phyloP scores from a whole-genome alignment of 2,797 vertebrate genomes.

The Telmatherina bonti region DNA sequence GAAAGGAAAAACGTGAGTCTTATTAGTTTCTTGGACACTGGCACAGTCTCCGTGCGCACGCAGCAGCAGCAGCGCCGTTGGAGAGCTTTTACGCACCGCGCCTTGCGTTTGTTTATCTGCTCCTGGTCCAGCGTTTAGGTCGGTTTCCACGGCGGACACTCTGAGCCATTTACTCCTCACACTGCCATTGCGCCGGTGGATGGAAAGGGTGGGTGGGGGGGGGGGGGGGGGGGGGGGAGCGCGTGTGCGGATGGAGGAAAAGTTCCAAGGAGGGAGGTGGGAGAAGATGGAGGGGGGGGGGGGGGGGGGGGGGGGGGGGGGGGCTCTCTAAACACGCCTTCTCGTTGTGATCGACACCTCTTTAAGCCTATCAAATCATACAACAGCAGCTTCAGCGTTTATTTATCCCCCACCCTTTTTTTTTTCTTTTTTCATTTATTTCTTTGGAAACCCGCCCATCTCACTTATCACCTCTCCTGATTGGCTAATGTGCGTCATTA shows the following conservation, averaged over 20 bases:
- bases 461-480: constrained; percentile 49
- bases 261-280: too few species aligned
- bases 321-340: constrained; percentile 51
- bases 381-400: constrained; percentile 26
- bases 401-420: neutral
- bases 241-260: neutral
- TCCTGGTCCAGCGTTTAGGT: constrained; percentile 67
- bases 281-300: too few species aligned
- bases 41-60: constrained; percentile 43
- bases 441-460: constrained; percentile 43
- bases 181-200: constrained; percentile 63
- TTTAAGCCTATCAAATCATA: constrained; percentile 48
- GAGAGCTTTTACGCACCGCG: constrained; percentile 62
- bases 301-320: neutral
- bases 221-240: accelerated
- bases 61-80: constrained; percentile 22
- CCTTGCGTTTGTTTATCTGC: constrained; percentile 57
- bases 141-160: constrained; percentile 66
- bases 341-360: constrained; percentile 46
- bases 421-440: neutral
- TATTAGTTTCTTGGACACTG: constrained; percentile 36
- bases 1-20: constrained; percentile 23
- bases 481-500: constrained; percentile 45
- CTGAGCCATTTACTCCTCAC: constrained; percentile 71
- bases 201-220: neutral